Evolutionary conservation across 2,888 invertebrate species (phyloP), one percentile per base, ranked within the genome.

Genomic region (Diplazon laetatorius): DNA sequence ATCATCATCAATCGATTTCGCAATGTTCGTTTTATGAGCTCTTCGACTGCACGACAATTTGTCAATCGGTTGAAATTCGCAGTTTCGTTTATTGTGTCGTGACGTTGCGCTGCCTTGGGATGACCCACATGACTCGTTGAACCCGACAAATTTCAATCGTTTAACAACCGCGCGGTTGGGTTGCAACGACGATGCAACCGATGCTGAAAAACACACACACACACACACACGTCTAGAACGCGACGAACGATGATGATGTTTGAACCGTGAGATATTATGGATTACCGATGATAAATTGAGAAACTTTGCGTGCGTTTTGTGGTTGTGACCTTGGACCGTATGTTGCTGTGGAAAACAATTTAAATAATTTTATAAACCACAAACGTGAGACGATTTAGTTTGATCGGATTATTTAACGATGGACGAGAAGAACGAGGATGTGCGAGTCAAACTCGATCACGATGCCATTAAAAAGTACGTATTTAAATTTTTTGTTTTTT

Each of bases 71-170:
- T 25, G 52, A n/a, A 6, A 52, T 62, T 60, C 62, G 16, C 37
- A 62, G 69, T 55, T 69, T 35, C 35, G 52, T 25, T n/a, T n/a
- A n/a, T n/a, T n/a, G n/a, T n/a, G n/a, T 39, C 44, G 20, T 8
- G 52, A 18, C 25, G 50, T 65, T 65, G n/a, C 14, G 25, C 46
- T 46, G 30, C 55, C 35, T 55, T 30, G 55, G 9, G 30, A 30
- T n/a, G n/a, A n/a, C 9, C 35, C 25, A 16, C 10, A 55, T 35
- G 30, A 55, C 55, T 35, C 30, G 8, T 9, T 55, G 16, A 39
- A 50, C 35, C 55, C 30, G 63, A 55, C 69, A 74, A 74, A 78
- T 78, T 78, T 74, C 48, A 70, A 59, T 74, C 62, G 74, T 74
- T 78, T 78, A 78, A 30, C 69, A 50, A 60, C 6, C 30, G 30